These are phyloP conservation scores for Scatophagus argus DNA, from an alignment of 2,113 vertebrate species.

Conservation along the genomic window DNA sequence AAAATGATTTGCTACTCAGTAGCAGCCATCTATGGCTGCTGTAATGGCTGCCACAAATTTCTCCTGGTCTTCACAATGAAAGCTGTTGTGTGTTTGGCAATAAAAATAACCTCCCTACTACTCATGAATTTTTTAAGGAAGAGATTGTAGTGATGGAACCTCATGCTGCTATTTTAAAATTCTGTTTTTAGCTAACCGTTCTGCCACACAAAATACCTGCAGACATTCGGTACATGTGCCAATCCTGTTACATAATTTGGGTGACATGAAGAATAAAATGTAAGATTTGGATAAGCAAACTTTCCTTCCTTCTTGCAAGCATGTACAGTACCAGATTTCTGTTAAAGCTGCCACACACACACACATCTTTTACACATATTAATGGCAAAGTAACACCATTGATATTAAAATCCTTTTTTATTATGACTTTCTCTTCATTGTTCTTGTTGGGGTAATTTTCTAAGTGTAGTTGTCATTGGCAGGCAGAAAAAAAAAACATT, in stretches of 20 bases:
- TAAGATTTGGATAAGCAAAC: conserved; percentile 2
- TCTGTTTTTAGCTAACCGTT: neutral
- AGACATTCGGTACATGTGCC: conserved; percentile 10
- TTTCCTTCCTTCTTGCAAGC: no score
- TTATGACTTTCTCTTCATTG: neutral
- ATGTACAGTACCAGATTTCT: neutral
- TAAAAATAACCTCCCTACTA: neutral
- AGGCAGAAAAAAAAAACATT: conserved; percentile 5
- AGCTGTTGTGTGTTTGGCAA: neutral
- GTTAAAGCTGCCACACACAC: no score
- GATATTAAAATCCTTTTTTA: neutral
- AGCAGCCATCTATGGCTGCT: neutral
- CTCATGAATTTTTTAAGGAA: neutral
- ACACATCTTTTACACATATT: neutral
- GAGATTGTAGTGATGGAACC: conserved; percentile 18
- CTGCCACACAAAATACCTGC: conserved; percentile 12
- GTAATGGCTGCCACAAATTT: neutral
- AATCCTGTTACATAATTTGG: conserved; percentile 2
- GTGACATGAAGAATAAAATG: neutral
- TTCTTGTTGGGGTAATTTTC: neutral
- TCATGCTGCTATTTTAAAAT: conserved; percentile 36
- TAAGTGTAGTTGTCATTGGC: neutral
- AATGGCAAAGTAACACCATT: neutral
- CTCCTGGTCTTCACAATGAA: neutral
- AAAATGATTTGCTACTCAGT: neutral